Evolutionary conservation across 2,888 invertebrate genomes (phyloP).

Genomic region (Agrotis puta): DNA sequence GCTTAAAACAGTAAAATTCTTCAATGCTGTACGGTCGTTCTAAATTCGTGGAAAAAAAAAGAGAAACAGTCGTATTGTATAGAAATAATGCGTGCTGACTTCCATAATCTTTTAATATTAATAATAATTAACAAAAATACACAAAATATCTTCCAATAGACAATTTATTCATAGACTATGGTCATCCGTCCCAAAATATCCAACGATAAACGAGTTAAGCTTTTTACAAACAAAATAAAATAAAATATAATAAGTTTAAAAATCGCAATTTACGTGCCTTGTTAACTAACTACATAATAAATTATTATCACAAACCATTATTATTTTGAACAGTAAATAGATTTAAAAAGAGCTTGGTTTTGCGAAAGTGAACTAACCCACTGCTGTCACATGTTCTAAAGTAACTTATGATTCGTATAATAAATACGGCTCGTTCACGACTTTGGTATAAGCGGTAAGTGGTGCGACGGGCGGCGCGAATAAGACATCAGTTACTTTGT

Average conservation of each 20-base stretch:
- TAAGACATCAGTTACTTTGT: too few species aligned
- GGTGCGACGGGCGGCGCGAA: too few species aligned
- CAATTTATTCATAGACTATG: not conserved
- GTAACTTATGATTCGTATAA: too few species aligned
- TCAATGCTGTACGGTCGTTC: too few species aligned
- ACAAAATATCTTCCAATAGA: constrained; percentile 17
- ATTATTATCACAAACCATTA: constrained; percentile 45
- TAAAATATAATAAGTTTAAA: constrained; percentile 54
- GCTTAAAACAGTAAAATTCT: too few species aligned
- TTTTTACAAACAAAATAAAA: constrained; percentile 58
- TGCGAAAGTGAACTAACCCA: not conserved
- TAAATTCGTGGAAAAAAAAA: too few species aligned
- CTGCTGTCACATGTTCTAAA: too few species aligned
- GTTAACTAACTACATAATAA: constrained; percentile 47
- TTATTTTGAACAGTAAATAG: constrained; percentile 37
- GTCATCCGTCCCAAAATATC: constrained; percentile 36
- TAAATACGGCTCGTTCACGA: too few species aligned
- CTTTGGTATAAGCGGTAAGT: too few species aligned
- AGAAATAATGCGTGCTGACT: not conserved
- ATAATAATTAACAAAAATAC: not conserved
- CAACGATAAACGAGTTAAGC: constrained; percentile 44
- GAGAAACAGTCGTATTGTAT: too few species aligned
- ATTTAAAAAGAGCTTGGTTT: not conserved
- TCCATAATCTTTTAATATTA: not conserved
- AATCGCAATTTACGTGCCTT: constrained; percentile 69